These are phyloP conservation scores for Phasianus colchicus DNA, from an alignment of 2,113 vertebrate genomes.

Conservation along the genomic window DNA sequence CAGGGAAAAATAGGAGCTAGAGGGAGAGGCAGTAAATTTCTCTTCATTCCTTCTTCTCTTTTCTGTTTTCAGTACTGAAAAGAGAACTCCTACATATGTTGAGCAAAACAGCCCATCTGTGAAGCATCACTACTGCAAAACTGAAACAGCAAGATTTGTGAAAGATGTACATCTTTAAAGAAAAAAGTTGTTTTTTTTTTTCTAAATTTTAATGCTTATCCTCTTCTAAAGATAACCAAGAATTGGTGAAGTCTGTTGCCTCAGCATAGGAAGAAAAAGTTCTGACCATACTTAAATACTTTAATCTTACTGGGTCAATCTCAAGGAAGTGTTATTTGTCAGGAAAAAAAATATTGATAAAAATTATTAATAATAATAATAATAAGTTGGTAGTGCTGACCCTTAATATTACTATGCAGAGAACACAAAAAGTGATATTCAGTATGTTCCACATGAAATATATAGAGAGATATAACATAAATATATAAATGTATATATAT, in stretches of 20 bases:
- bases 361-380: neutral
- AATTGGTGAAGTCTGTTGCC: neutral
- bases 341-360: neutral
- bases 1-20: neutral
- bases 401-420: neutral
- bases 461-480: neutral
- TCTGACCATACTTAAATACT: neutral
- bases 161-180: neutral
- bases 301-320: neutral
- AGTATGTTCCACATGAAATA: neutral
- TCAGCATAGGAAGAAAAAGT: neutral
- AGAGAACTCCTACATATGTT: neutral
- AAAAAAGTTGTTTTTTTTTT: neutral
- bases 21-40: neutral
- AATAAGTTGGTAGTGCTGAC: neutral
- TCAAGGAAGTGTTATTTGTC: neutral
- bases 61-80: neutral
- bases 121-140: neutral
- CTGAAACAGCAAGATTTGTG: neutral
- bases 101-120: conserved; percentile 20
- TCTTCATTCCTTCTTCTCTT: neutral
- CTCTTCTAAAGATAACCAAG: neutral
- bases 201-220: neutral
- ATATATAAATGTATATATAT: no score
- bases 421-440: neutral